Evolutionary conservation across 2,797 vertebrate genomes (phyloP).

Genomic region (Pteronotus mesoamericanus): DNA sequence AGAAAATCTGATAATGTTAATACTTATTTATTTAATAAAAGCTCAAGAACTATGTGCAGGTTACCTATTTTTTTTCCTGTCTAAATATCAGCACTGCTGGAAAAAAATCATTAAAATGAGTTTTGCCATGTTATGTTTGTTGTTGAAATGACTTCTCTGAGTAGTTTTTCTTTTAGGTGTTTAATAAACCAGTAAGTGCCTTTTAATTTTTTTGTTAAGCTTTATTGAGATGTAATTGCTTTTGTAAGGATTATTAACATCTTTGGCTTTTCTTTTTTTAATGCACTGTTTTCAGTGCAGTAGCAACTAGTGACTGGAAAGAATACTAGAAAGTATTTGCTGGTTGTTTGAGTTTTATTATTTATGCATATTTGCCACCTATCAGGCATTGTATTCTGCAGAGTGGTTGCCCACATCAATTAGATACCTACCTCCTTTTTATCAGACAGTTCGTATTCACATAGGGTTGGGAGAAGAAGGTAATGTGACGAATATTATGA

Average conservation of each 20-base stretch:
- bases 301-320: neutral
- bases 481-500: neutral
- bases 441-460: neutral
- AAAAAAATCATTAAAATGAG: neutral
- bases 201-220: neutral
- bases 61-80: neutral
- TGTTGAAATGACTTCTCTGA: neutral
- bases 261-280: neutral
- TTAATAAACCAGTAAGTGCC: neutral
- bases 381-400: neutral
- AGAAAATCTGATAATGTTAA: neutral
- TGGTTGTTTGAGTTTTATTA: neutral
- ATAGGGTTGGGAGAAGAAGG: neutral
- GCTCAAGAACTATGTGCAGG: neutral
- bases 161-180: neutral
- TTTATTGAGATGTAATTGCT: neutral
- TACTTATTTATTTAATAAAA: neutral
- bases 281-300: neutral
- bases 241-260: conserved; percentile 4
- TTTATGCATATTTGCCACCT: neutral
- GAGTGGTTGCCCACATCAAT: neutral
- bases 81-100: neutral
- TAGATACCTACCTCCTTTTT: neutral
- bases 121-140: neutral
- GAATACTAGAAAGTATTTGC: neutral